Evolutionary conservation across 2,888 invertebrate species (phyloP).

Genomic region (Eristalinus aeneus): DNA sequence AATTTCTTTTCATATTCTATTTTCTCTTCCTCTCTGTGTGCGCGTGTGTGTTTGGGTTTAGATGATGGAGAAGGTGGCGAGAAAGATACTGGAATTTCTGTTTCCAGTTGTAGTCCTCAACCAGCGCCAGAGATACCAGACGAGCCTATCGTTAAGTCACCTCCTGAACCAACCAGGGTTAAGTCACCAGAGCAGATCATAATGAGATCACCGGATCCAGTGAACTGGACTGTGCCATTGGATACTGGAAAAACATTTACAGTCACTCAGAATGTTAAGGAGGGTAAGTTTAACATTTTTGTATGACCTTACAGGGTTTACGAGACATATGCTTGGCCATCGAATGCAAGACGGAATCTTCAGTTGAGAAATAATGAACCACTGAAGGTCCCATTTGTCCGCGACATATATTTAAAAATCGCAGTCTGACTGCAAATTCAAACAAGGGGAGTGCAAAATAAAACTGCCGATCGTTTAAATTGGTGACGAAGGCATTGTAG

Average conservation of each 20-base stretch:
- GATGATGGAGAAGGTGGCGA: conserved; percentile 78
- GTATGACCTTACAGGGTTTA: background rate
- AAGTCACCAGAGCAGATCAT: conserved; percentile 96
- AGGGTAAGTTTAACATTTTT: conserved; percentile 81
- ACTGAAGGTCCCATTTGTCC: too few relatives aligned
- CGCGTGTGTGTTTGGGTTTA: too few relatives aligned
- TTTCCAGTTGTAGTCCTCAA: conserved; percentile 79
- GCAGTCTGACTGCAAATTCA: too few relatives aligned
- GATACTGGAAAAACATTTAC: conserved; percentile 97
- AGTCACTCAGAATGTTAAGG: conserved; percentile 94
- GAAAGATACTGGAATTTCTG: conserved; percentile 78
- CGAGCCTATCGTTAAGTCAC: conserved; percentile 93
- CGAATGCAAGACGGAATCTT: too few relatives aligned
- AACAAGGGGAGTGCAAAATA: too few relatives aligned
- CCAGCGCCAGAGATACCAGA: conserved; percentile 77
- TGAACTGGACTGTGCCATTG: conserved; percentile 96
- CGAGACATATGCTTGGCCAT: too few relatives aligned
- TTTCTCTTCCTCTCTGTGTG: conserved; percentile 6
- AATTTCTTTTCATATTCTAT: background rate
- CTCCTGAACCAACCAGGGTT: conserved; percentile 95
- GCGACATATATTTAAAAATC: too few relatives aligned
- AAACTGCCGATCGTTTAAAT: too few relatives aligned
- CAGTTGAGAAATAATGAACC: too few relatives aligned
- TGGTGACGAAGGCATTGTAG: too few relatives aligned
- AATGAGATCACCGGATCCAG: conserved; percentile 95